Evolutionary conservation across 2,113 vertebrate species (phyloP).

Genomic region (Thunnus maccoyii): DNA sequence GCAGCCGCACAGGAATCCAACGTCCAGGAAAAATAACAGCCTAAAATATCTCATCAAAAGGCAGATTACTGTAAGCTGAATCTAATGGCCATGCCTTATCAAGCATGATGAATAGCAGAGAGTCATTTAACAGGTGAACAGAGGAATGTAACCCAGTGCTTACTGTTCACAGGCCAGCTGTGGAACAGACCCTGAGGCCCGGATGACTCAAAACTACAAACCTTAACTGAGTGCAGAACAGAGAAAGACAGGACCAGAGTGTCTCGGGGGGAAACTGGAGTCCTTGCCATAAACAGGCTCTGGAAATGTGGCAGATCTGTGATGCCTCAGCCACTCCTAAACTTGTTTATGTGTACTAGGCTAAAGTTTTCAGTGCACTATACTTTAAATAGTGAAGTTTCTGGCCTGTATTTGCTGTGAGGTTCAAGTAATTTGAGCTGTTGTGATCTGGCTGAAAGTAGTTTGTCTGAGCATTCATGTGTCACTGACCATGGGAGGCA

Average conservation of each 20-base stretch:
- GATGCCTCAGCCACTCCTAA: not conserved
- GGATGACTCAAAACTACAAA: conserved; percentile 57
- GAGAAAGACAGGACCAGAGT: not conserved
- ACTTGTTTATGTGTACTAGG: not conserved
- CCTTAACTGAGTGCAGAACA: conserved; percentile 25
- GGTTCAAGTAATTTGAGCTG: conserved; percentile 19
- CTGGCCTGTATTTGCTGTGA: not conserved
- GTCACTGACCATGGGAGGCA: conserved; percentile 4
- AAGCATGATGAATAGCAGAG: conserved; percentile 62
- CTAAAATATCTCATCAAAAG: conserved; percentile 76
- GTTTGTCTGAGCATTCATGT: not conserved
- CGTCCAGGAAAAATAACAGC: conserved; percentile 63
- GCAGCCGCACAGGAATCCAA: conserved; percentile 69
- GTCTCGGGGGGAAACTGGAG: conserved; percentile 21
- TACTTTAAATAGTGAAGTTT: not conserved
- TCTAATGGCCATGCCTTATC: conserved; percentile 66
- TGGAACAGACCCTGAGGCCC: conserved; percentile 44
- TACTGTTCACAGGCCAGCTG: conserved; percentile 65
- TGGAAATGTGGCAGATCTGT: not conserved
- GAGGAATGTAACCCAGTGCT: conserved; percentile 59
- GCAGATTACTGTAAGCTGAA: conserved; percentile 71
- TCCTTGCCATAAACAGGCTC: not conserved
- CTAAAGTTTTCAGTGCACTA: not conserved
- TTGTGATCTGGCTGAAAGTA: conserved; percentile 11
- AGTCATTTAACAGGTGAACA: conserved; percentile 73